Evolutionary conservation across 2,888 invertebrate genomes (phyloP).

Genomic region (Andrena haemorrhoa): DNA sequence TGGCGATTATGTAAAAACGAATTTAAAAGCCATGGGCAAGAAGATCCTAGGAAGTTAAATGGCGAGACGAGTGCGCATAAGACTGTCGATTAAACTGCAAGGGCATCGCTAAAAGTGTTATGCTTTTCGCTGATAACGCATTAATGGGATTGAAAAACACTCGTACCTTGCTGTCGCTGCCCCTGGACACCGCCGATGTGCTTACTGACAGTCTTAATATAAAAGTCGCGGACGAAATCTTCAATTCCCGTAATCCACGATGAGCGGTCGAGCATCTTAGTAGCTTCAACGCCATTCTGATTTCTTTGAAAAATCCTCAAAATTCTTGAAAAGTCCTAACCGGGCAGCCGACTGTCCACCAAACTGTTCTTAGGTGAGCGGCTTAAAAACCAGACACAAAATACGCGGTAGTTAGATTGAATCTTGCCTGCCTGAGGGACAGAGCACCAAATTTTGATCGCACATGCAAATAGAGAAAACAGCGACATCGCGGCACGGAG

Average conservation of each 20-base stretch:
- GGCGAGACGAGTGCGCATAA: background rate
- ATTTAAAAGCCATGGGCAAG: slow-evolving; percentile 6
- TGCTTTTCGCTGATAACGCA: slow-evolving; percentile 5
- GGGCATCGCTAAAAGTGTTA: no score
- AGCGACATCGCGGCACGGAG: slow-evolving; percentile 7
- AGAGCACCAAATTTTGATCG: background rate
- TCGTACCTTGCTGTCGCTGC: slow-evolving; percentile 67
- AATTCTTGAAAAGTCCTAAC: background rate
- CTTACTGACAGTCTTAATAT: slow-evolving; percentile 63
- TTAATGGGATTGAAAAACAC: background rate
- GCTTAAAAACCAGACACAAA: slow-evolving; percentile 39
- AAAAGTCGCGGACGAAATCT: slow-evolving; percentile 63
- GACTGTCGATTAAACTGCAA: background rate
- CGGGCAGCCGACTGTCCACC: background rate
- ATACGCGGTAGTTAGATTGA: slow-evolving; percentile 36
- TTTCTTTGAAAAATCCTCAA: background rate
- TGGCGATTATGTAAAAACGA: slow-evolving; percentile 70
- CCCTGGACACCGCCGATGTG: slow-evolving; percentile 63
- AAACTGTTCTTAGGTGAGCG: background rate
- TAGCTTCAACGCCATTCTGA: slow-evolving; percentile 72
- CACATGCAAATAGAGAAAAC: background rate
- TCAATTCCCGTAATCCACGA: slow-evolving; percentile 66
- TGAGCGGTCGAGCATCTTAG: slow-evolving; percentile 60
- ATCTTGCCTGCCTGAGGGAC: background rate
- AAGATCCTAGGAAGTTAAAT: background rate